Evolutionary conservation across 2,113 vertebrate species (phyloP).

Genomic region (Cromileptes altivelis): DNA sequence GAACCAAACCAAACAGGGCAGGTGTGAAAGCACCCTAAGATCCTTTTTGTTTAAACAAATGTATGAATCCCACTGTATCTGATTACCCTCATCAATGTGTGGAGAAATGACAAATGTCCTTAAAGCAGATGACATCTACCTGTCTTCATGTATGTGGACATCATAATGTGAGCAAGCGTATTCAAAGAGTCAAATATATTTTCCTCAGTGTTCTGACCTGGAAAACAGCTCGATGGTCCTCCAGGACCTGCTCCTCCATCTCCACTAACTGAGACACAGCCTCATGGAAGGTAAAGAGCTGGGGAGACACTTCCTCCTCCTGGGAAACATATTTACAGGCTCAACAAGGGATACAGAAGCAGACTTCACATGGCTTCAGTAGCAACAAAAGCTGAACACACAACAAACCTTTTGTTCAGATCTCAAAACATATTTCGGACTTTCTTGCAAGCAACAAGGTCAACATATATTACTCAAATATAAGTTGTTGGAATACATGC

Average conservation of each 20-base stretch:
- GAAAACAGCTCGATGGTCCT: conserved; percentile 96
- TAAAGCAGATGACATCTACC: background rate
- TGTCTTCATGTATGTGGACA: background rate
- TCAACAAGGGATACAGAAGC: background rate
- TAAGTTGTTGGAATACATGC: too few relatives aligned
- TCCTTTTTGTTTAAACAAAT: too few relatives aligned
- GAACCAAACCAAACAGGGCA: too few relatives aligned
- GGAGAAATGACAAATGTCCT: background rate
- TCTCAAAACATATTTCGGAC: too few relatives aligned
- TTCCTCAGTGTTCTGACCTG: conserved; percentile 86
- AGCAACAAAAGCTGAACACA: background rate
- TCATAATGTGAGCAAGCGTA: background rate
- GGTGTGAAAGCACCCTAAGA: too few relatives aligned
- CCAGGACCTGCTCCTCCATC: conserved; percentile 98
- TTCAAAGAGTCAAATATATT: background rate
- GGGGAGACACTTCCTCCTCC: conserved; percentile 98
- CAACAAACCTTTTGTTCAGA: too few relatives aligned
- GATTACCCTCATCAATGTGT: background rate
- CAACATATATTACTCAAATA: background rate
- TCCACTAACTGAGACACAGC: conserved; percentile 98
- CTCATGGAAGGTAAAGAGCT: conserved; percentile 97
- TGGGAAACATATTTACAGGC: conserved; percentile 61
- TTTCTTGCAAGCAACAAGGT: background rate
- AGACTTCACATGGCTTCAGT: background rate
- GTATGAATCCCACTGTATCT: too few relatives aligned